Evolutionary conservation across 2,888 invertebrate species (phyloP).

Genomic region (Hoplodrina blanda): DNA sequence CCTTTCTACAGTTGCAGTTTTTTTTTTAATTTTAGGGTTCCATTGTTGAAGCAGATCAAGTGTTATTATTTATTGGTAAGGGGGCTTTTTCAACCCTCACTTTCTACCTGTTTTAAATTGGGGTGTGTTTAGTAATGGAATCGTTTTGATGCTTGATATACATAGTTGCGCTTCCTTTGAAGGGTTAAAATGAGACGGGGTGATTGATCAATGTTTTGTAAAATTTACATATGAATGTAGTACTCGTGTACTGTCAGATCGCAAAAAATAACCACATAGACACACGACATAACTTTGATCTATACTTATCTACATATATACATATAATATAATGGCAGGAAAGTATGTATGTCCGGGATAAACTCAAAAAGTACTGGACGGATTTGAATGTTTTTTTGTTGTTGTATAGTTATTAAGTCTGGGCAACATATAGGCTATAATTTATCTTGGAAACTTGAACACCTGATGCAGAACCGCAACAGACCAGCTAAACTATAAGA

Average conservation of each 20-base stretch:
- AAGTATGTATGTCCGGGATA: too few relatives aligned
- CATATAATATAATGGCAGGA: too few relatives aligned
- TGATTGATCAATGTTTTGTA: neutral
- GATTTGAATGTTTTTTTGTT: too few relatives aligned
- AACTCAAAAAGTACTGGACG: too few relatives aligned
- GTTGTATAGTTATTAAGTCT: too few relatives aligned
- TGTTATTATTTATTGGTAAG: conserved; percentile 54
- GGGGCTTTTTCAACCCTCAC: conserved; percentile 27
- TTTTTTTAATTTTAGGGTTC: conserved; percentile 44
- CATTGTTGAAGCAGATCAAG: conserved; percentile 42
- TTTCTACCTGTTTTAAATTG: conserved; percentile 41
- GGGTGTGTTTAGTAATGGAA: conserved; percentile 25
- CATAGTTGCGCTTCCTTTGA: neutral
- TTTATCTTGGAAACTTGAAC: too few relatives aligned
- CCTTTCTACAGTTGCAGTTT: conserved; percentile 52
- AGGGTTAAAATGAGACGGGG: neutral
- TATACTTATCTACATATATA: too few relatives aligned
- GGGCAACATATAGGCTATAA: too few relatives aligned
- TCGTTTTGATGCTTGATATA: conserved; percentile 41
- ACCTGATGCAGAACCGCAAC: too few relatives aligned
- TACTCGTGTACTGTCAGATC: neutral
- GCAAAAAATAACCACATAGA: neutral
- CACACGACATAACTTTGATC: too few relatives aligned
- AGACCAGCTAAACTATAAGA: too few relatives aligned
- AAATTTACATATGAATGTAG: conserved; percentile 9